Evolutionary conservation across 2,113 vertebrate genomes (phyloP).

Genomic region (Cichladusa arquata): DNA sequence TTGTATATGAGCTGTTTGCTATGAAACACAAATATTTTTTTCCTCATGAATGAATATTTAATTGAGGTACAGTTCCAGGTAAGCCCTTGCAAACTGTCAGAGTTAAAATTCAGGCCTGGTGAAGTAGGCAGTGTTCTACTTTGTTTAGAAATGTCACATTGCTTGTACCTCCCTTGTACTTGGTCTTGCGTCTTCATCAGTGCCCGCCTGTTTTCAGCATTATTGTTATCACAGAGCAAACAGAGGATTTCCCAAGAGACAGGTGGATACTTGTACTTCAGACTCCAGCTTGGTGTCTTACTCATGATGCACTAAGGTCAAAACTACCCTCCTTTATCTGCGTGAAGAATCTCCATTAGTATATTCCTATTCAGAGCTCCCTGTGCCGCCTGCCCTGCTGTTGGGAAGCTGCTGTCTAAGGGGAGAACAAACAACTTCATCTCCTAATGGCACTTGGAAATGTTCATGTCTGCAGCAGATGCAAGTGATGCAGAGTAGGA

Average conservation of each 20-base stretch:
- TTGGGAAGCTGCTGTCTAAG: not conserved
- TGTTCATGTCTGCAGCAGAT: not conserved
- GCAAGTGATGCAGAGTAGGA: not conserved
- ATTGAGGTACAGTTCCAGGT: not conserved
- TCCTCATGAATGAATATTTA: conserved; percentile 33
- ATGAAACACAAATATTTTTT: conserved; percentile 28
- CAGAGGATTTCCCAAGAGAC: conserved; percentile 64
- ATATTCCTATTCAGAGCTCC: not conserved
- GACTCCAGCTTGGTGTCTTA: conserved; percentile 27
- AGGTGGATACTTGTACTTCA: conserved; percentile 58
- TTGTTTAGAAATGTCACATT: conserved; percentile 42
- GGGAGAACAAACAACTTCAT: not conserved
- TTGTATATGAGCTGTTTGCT: conserved; percentile 12
- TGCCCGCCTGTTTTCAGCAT: not conserved
- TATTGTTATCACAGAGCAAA: conserved; percentile 43
- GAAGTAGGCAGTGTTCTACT: conserved; percentile 16
- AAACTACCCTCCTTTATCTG: not conserved
- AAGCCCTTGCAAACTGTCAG: conserved; percentile 7
- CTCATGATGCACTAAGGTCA: not conserved
- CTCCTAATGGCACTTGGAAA: not conserved
- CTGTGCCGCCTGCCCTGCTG: not conserved
- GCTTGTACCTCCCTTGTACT: conserved; percentile 20
- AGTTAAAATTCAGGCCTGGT: conserved; percentile 42
- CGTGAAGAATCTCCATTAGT: not conserved
- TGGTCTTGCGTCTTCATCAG: conserved; percentile 13